Base-by-base conservation (phyloP, 2,113 vertebrate species). In the Hypocryptadius cinnamomeus region DNA sequence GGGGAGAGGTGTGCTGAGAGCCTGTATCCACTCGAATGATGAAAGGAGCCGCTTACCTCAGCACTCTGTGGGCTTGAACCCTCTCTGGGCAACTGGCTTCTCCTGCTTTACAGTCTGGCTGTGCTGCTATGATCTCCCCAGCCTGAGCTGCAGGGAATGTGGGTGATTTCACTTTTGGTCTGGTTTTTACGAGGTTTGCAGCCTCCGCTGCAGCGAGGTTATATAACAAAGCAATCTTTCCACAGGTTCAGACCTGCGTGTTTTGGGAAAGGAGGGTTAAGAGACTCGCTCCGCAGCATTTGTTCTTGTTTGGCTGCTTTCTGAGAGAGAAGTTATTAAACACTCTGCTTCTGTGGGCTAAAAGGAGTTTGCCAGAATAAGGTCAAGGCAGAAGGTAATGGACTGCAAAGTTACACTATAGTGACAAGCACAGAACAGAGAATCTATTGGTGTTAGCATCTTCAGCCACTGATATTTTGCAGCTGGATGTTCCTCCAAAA, bases 301-400 rank as follows among this genome's bases (percentile, higher is more conserved):
- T 61, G n/a, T 47, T 72, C 93, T 40, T 23, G 66, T 77, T 61
- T 37, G 84, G 81, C 87, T 85, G 74, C 85, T 72, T 88, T 84
- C 86, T 33, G 54, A 47, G 54, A 42, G 61, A 77, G 53, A 59
- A 56, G 50, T 74, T 70, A 51, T 61, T 88, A 59, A 83, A 56
- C 2, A 6, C 51, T 15, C 71, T 14, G 40, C 71, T 80, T n/a
- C 93, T 44, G 68, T 20, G 72, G 90, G 76, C 74, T 63, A 20
- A 44, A 51, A 77, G 84, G 64, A 82, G 45, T 59, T 85, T 87
- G 84, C 89, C 87, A 92, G 87, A 93, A 72, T 45, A 85, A 92
- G 81, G 86, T 74, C 92, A 92, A 92, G 66, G 44, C 65, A 89
- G 84, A 76, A 95, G 54, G 45, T 76, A 65, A 91, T 69, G 84